A percentile compares a stretch with the other conserved stretches of the same genome.
phyloP scores from a whole-genome alignment of 2,797 vertebrate genomes.

The Pipistrellus pygmaeus region DNA sequence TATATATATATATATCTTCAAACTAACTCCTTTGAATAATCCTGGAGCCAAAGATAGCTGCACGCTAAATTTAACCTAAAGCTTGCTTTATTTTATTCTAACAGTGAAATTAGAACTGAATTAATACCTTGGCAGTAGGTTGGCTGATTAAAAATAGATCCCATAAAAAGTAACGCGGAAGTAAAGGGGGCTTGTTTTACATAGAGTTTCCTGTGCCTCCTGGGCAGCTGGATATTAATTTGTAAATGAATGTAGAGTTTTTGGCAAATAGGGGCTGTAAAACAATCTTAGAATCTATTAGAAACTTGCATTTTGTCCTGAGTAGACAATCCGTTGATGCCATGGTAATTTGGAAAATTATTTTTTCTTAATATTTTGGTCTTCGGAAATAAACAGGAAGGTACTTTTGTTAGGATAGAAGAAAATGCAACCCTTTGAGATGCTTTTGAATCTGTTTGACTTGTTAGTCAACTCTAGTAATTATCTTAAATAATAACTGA shows the following conservation, averaged over 20 bases:
- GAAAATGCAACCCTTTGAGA: slow-evolving; percentile 51
- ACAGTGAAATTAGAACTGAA: not conserved
- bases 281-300: not conserved
- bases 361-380: slow-evolving; percentile 30
- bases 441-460: slow-evolving; percentile 24
- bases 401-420: slow-evolving; percentile 33
- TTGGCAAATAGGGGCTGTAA: slow-evolving; percentile 17
- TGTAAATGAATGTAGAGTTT: not conserved
- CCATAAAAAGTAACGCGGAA: not conserved
- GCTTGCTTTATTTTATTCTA: not conserved
- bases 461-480: slow-evolving; percentile 4
- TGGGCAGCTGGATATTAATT: slow-evolving; percentile 1
- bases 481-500: slow-evolving; percentile 39
- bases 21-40: slow-evolving; percentile 13
- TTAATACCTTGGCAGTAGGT: not conserved
- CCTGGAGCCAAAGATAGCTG: slow-evolving; percentile 13
- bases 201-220: not conserved
- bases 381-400: not conserved
- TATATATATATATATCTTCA: too few relatives aligned
- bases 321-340: not conserved
- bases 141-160: slow-evolving; percentile 32
- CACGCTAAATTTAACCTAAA: slow-evolving; percentile 10
- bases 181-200: not conserved
- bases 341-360: not conserved
- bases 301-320: slow-evolving; percentile 53